A percentile compares a stretch with the other conserved stretches of the same genome.
Conservation (phyloP, 1,140 invertebrate species). For the Sarcophaga bullata region DNA sequence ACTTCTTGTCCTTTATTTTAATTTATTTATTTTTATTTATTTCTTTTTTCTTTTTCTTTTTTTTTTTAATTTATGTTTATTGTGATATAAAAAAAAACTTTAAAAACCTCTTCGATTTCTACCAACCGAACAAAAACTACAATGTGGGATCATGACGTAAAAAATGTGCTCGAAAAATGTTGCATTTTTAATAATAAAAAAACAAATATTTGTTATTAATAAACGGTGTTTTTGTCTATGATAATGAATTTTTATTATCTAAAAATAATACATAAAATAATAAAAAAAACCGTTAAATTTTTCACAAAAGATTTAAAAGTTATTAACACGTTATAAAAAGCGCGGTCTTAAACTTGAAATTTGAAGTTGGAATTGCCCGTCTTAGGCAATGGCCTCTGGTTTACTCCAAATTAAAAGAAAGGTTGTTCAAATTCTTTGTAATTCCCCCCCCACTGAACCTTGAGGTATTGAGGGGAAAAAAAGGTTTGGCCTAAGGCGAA, state of each 20-base stretch:
- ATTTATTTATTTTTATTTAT: slow-evolving; percentile 52
- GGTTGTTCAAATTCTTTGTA: slow-evolving; percentile 59
- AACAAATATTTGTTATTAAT: neutral
- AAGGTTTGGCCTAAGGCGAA: neutral
- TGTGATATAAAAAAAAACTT: slow-evolving; percentile 27
- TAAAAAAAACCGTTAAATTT: neutral
- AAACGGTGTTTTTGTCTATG: neutral
- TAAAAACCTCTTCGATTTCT: neutral
- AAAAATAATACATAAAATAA: slow-evolving; percentile 6
- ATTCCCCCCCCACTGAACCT: slow-evolving; percentile 64
- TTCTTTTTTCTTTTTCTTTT: slow-evolving; percentile 44
- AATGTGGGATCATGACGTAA: neutral
- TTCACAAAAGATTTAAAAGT: slow-evolving; percentile 72
- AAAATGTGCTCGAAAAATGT: neutral
- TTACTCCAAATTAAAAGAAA: slow-evolving; percentile 66
- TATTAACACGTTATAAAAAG: slow-evolving; percentile 73
- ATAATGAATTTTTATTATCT: slow-evolving; percentile 9
- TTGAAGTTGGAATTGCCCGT: slow-evolving; percentile 72
- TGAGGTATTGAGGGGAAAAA: slow-evolving; percentile 52
- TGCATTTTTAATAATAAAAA: neutral
- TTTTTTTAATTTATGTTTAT: slow-evolving; percentile 41
- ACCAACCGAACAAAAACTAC: neutral
- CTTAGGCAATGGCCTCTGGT: slow-evolving; percentile 70
- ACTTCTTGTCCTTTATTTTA: slow-evolving; percentile 36
- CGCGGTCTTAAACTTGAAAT: slow-evolving; percentile 75